Evolutionary conservation across 2,113 vertebrate species (phyloP), one percentile per base, ranked within the genome.

Genomic region (Takifugu bimaculatus): DNA sequence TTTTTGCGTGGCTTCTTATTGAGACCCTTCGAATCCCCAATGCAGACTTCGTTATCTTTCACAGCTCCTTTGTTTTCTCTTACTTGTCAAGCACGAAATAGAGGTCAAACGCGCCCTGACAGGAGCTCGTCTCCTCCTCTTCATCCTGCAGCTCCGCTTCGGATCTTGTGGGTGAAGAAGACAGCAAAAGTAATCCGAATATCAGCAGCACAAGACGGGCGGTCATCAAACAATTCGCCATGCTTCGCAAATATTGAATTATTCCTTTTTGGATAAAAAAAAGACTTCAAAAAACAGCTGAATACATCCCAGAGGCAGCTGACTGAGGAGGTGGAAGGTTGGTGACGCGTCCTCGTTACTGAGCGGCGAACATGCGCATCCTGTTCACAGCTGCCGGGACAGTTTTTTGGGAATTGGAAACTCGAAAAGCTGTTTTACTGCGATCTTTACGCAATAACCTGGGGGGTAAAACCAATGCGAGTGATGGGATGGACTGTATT

Each of bases 31-130:
- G 35, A 9, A 9, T 6, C 35, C 35, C 1, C 35, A 2, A 6
- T 11, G 4, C 35, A 39, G 2, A 2, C 7, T 11, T 39, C 35
- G 35, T 10, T 2, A 39, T 2, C 11, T 10, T 39, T 6, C 35
- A 3, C 44, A 14, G 12, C 14, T 45, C 13, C 14, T 12, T 6
- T 26, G 54, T 27, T 59, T 42, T 15, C 32, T 94, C 94, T 96
- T 92, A 97, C 94, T 93, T 94, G 75, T 97, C 94, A 50, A 97
- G 87, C 75, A 97, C 84, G 77, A 97, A 93, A 70, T 97, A 97
- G 58, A 97, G 88, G 89, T 97, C 94, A 77, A 95, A 97, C 52
- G 92, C 93, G 2, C 94, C 94, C 66, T 94, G 90, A 75, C 94
- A 97, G 70, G 92, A 92, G 29, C 91, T 90, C 70, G 90, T 90